These are phyloP conservation scores for Amiota minor DNA, from an alignment of 2,888 invertebrate species.

Conservation along the genomic window DNA sequence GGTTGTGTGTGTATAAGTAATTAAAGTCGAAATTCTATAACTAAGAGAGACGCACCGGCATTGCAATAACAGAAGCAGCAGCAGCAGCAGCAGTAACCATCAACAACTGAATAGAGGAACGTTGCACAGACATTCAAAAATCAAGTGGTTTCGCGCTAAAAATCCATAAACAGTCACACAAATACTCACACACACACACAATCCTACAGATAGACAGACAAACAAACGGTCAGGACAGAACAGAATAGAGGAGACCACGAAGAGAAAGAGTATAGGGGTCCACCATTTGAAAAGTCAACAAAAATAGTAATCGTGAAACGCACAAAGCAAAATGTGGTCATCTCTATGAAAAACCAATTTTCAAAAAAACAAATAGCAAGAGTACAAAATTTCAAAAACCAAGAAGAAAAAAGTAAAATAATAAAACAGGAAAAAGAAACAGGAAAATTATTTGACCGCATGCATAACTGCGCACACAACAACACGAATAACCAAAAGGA, in stretches of 20 bases:
- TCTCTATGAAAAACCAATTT: conserved; percentile 30
- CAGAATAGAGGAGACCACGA: background rate
- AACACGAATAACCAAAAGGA: background rate
- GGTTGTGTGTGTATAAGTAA: conserved; percentile 19
- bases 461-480: conserved; percentile 12
- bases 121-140: conserved; percentile 9
- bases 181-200: background rate
- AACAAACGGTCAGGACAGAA: conserved; percentile 1
- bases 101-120: conserved; percentile 20
- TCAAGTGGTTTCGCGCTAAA: conserved; percentile 26
- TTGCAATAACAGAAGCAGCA: conserved; percentile 1
- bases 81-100: conserved; percentile 28
- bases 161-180: conserved; percentile 15
- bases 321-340: conserved; percentile 6
- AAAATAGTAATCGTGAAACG: conserved; percentile 6
- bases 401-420: no score
- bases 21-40: conserved; percentile 30
- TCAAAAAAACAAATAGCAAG: conserved; percentile 9
- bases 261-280: background rate
- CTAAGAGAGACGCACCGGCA: conserved; percentile 16
- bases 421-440: no score
- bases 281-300: conserved; percentile 24
- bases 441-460: conserved; percentile 14
- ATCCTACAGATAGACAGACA: background rate
- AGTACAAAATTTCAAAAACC: background rate